phyloP scores from a whole-genome alignment of 2,113 vertebrate genomes.

The Symphodus melops region DNA sequence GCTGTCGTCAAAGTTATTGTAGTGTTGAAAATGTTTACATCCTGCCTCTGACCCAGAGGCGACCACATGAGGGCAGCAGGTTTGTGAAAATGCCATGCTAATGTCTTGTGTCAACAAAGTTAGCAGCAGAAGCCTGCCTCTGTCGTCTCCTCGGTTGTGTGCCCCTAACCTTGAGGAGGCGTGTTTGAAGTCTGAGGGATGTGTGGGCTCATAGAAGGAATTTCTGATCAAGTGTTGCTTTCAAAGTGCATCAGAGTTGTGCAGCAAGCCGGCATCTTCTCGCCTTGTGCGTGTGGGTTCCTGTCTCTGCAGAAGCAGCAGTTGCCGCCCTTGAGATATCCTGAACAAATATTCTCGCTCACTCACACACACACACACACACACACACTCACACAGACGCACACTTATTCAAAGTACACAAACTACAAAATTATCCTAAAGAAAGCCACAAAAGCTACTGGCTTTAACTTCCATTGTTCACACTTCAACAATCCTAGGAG shows the following conservation, averaged over 20 bases:
- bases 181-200: slow-evolving; percentile 61
- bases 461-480: slow-evolving; percentile 6
- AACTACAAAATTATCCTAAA: slow-evolving; percentile 10
- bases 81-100: slow-evolving; percentile 21
- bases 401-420: slow-evolving; percentile 32
- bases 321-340: slow-evolving; percentile 47
- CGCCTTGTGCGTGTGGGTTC: slow-evolving; percentile 9
- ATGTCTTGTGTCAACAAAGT: slow-evolving; percentile 32
- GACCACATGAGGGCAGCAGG: slow-evolving; percentile 37
- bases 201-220: slow-evolving; percentile 58
- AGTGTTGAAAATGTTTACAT: neutral
- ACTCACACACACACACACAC: too few species aligned
- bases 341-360: slow-evolving; percentile 33
- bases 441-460: slow-evolving; percentile 13
- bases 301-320: slow-evolving; percentile 25
- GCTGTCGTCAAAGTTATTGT: neutral
- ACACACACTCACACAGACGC: slow-evolving; percentile 1
- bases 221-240: slow-evolving; percentile 66
- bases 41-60: slow-evolving; percentile 5
- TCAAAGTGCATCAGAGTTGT: slow-evolving; percentile 54
- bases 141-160: slow-evolving; percentile 28
- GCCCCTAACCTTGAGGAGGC: slow-evolving; percentile 45
- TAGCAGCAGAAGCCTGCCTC: slow-evolving; percentile 27
- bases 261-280: slow-evolving; percentile 35
- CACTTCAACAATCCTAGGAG: neutral